phyloP scores from a whole-genome alignment of 2,888 invertebrate genomes.

The Lordiphosa andalusiaca region DNA sequence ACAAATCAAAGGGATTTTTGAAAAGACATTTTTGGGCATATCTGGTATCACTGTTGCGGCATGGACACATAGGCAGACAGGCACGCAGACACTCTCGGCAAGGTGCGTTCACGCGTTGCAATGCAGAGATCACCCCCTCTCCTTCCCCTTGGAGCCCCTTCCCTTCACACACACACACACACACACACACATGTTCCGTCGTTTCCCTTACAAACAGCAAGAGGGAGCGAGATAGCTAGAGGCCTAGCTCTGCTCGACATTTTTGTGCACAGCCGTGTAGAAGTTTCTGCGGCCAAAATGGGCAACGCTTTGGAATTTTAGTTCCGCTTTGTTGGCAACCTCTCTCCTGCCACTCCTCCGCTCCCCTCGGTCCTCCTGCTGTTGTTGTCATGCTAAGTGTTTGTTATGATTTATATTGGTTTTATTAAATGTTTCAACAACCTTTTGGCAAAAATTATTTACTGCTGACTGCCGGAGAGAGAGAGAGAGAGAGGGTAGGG shows the following conservation, averaged over 20 bases:
- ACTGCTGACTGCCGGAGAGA: slow-evolving; percentile 38
- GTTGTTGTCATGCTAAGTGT: slow-evolving; percentile 67
- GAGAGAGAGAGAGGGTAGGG: too few species aligned
- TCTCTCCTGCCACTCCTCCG: slow-evolving; percentile 3
- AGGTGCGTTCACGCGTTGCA: slow-evolving; percentile 75
- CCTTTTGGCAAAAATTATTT: slow-evolving; percentile 71
- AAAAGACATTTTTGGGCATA: neutral
- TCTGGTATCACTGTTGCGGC: neutral
- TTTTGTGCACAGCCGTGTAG: slow-evolving; percentile 56
- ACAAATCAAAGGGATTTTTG: neutral
- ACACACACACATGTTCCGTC: slow-evolving; percentile 29
- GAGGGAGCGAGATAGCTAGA: neutral
- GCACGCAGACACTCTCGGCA: slow-evolving; percentile 31
- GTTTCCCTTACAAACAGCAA: slow-evolving; percentile 19
- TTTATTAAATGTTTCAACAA: slow-evolving; percentile 80
- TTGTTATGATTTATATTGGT: slow-evolving; percentile 79
- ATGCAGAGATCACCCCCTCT: slow-evolving; percentile 38
- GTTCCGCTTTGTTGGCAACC: slow-evolving; percentile 68
- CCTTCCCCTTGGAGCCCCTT: neutral
- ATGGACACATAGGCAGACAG: slow-evolving; percentile 12
- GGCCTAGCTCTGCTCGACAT: slow-evolving; percentile 51
- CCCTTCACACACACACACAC: slow-evolving; percentile 3
- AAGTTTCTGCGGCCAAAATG: slow-evolving; percentile 69
- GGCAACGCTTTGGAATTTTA: slow-evolving; percentile 74
- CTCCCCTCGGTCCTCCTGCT: neutral